A percentile compares a stretch with the other conserved stretches of the same genome.
Conservation (phyloP, 2,113 vertebrate species). For the Origma solitaria region DNA sequence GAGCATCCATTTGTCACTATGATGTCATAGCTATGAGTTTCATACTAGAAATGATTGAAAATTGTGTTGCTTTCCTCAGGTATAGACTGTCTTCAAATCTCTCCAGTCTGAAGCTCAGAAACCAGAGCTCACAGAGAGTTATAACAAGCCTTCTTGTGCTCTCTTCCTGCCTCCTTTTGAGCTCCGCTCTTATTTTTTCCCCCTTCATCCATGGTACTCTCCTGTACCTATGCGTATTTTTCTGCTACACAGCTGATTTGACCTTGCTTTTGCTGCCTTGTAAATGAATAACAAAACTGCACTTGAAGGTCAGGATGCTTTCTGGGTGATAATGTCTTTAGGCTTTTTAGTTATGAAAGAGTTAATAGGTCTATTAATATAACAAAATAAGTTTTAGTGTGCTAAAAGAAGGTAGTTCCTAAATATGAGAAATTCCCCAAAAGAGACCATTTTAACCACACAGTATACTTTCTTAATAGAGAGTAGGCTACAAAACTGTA, state of each 20-base stretch:
- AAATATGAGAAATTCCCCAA: neutral
- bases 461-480: neutral
- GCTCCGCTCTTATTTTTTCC: neutral
- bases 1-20: neutral
- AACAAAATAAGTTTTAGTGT: neutral
- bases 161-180: neutral
- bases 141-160: neutral
- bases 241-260: neutral
- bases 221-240: neutral
- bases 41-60: neutral
- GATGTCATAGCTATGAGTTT: neutral
- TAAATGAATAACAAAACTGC: neutral
- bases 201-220: neutral
- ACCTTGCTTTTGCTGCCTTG: neutral
- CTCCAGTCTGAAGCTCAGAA: neutral
- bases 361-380: neutral
- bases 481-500: neutral
- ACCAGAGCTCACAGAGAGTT: neutral
- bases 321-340: neutral
- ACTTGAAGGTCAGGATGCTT: neutral
- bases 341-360: neutral
- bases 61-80: neutral
- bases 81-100: neutral
- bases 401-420: neutral
- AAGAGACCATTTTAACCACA: neutral